Conservation (phyloP, 2,888 invertebrate genomes). For the Alcis repandata region DNA sequence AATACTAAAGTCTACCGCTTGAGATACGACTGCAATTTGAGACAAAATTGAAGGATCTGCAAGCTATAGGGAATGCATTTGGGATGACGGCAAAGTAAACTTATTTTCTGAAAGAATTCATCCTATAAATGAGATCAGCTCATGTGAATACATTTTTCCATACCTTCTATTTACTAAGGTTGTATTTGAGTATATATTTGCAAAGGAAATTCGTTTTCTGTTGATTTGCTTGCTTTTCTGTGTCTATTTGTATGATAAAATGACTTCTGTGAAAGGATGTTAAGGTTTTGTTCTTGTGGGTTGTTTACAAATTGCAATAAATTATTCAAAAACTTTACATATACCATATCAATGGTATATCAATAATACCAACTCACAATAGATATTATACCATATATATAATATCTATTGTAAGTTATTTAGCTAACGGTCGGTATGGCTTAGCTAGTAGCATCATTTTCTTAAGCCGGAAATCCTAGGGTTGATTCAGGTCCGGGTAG, state of each 20-base stretch:
- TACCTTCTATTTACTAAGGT: constrained; percentile 1
- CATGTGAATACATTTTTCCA: background rate
- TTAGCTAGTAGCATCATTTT: too few relatives aligned
- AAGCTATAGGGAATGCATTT: constrained; percentile 9
- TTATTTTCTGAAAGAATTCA: background rate
- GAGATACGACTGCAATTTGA: constrained; percentile 22
- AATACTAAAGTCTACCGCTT: constrained; percentile 10
- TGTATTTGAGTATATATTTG: background rate
- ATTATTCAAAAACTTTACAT: background rate
- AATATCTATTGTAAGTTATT: too few relatives aligned
- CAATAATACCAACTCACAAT: too few relatives aligned
- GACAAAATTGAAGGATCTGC: constrained; percentile 9
- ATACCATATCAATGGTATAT: too few relatives aligned
- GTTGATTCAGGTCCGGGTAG: too few relatives aligned
- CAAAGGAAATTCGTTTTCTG: constrained; percentile 2
- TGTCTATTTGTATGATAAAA: constrained; percentile 4
- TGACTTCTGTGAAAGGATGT: background rate
- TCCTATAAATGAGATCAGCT: background rate
- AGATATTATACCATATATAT: too few relatives aligned
- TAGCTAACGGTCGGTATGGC: too few relatives aligned
- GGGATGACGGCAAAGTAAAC: background rate
- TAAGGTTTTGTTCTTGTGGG: background rate
- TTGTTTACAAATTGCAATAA: too few relatives aligned
- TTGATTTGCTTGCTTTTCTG: constrained; percentile 8
- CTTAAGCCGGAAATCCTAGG: too few relatives aligned